These are phyloP conservation scores for Paramormyrops kingsleyae DNA, from an alignment of 2,113 vertebrate genomes.

Conservation along the genomic window DNA sequence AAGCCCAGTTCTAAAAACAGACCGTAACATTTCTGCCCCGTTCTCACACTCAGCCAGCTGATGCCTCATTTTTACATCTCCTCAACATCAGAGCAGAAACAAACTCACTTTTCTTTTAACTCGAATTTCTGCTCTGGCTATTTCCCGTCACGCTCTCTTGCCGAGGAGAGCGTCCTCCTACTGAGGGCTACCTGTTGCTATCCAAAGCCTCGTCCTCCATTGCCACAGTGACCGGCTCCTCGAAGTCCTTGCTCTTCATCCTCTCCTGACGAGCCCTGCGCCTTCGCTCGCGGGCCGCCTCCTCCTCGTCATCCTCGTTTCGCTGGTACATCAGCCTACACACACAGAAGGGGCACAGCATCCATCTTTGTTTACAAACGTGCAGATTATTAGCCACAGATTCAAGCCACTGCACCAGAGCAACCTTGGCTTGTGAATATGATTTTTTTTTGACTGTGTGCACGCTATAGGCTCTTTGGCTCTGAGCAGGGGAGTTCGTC, in stretches of 20 bases:
- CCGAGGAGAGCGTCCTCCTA: no score
- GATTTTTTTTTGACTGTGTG: not conserved
- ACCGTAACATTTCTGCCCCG: not conserved
- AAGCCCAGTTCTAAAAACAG: not conserved
- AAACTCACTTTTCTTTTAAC: not conserved
- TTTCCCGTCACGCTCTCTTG: not conserved
- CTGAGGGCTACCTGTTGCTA: conserved; percentile 66
- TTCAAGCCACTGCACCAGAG: not conserved
- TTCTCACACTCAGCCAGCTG: not conserved
- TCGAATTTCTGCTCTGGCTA: not conserved
- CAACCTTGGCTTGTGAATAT: not conserved
- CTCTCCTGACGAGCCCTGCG: conserved; percentile 87
- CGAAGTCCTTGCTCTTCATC: conserved; percentile 66
- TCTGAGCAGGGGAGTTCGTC: not conserved
- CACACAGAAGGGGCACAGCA: not conserved
- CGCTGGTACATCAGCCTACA: conserved; percentile 64
- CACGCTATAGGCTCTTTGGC: not conserved
- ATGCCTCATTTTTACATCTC: not conserved
- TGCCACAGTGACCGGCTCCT: conserved; percentile 57
- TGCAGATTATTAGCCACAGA: not conserved
- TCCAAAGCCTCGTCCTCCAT: conserved; percentile 62
- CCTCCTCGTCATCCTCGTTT: conserved; percentile 82
- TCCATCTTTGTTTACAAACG: not conserved
- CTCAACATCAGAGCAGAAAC: not conserved
- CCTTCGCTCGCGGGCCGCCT: conserved; percentile 78